phyloP scores from a whole-genome alignment of 2,797 vertebrate species.

The Tapera naevia region DNA sequence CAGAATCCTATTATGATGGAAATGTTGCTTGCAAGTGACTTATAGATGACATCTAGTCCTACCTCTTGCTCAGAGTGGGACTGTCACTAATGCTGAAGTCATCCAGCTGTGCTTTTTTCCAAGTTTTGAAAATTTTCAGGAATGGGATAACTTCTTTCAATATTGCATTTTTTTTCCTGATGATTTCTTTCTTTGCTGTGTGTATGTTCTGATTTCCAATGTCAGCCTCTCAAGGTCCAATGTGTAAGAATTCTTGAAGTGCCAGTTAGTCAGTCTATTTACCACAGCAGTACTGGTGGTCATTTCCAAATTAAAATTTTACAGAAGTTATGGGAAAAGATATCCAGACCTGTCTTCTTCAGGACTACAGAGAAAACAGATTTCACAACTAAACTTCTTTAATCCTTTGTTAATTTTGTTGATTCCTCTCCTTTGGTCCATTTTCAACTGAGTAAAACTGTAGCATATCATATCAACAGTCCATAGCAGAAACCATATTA shows the following conservation, averaged over 20 bases:
- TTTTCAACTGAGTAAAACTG: background rate
- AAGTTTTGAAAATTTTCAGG: background rate
- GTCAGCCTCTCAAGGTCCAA: background rate
- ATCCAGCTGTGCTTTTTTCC: background rate
- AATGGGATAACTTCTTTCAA: background rate
- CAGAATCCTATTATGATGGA: background rate
- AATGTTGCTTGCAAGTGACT: background rate
- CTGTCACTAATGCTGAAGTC: background rate
- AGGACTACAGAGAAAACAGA: background rate
- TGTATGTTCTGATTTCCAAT: background rate
- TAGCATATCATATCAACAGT: background rate
- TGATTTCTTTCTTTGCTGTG: background rate
- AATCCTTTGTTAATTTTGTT: background rate
- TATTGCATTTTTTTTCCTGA: background rate
- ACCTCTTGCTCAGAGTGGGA: background rate
- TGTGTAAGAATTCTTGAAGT: background rate
- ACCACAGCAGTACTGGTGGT: background rate
- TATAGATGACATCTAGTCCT: background rate
- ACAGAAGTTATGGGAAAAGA: background rate
- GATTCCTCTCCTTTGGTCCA: background rate
- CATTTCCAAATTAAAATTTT: background rate
- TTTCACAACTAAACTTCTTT: background rate
- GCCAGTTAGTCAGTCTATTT: background rate
- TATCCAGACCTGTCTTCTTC: background rate
- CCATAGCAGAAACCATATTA: background rate